A percentile compares a stretch with the other conserved stretches of the same genome.
These are phyloP conservation scores for Abrostola triplasia DNA, from an alignment of 2,888 invertebrate genomes.

Conservation along the genomic window DNA sequence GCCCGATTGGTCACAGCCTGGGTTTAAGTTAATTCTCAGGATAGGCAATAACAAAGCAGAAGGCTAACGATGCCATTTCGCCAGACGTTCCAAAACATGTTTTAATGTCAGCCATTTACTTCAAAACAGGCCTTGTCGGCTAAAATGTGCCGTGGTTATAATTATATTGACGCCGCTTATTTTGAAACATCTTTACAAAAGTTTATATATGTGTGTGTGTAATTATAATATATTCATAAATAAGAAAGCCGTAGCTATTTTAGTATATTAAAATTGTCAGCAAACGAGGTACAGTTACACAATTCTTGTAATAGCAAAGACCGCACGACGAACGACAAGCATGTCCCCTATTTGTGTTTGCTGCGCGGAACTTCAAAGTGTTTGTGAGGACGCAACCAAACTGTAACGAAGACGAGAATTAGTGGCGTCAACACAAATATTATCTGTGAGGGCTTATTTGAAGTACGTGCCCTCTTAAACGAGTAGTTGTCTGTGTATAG, in stretches of 20 bases:
- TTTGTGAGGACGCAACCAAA: slow-evolving; percentile 60
- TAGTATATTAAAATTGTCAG: not conserved
- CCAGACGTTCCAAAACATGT: not conserved
- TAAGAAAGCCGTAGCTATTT: not conserved
- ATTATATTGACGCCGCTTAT: no score
- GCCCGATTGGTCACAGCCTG: no score
- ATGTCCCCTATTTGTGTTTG: slow-evolving; percentile 56
- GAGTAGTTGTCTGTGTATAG: slow-evolving; percentile 42
- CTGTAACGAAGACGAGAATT: slow-evolving; percentile 58
- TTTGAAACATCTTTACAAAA: no score
- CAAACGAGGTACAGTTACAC: not conserved
- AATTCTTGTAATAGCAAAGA: slow-evolving; percentile 1
- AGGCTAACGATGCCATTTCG: no score
- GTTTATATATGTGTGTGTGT: no score
- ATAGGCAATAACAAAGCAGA: no score
- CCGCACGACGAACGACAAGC: slow-evolving; percentile 25
- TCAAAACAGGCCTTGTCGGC: no score
- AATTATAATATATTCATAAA: no score
- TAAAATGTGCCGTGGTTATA: no score
- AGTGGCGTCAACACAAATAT: slow-evolving; percentile 68
- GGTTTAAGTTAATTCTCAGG: no score
- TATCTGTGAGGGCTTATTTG: slow-evolving; percentile 61
- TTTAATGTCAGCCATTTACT: not conserved
- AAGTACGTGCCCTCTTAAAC: slow-evolving; percentile 54
- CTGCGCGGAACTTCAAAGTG: slow-evolving; percentile 58